Evolutionary conservation across 2,797 vertebrate genomes (phyloP).

Genomic region (Amblyopsis hoosieri): DNA sequence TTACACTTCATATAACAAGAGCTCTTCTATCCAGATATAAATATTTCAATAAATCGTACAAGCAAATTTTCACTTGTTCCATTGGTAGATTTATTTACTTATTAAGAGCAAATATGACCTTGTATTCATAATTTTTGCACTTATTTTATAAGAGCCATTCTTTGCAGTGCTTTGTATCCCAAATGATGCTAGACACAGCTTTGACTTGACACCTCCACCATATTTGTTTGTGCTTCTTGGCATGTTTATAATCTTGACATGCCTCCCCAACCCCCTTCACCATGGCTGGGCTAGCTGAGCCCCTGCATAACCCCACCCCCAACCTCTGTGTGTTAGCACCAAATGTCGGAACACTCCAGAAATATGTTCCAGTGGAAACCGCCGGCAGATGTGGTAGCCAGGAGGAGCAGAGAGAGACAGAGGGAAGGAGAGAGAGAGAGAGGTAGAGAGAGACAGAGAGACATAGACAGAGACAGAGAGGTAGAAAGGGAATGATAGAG

Average conservation of each 20-base stretch:
- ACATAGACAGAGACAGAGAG: slow-evolving; percentile 2
- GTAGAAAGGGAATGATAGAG: background rate
- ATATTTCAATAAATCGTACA: too few species aligned
- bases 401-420: slow-evolving; percentile 14
- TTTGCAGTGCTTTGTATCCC: background rate
- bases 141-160: too few species aligned
- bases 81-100: too few species aligned
- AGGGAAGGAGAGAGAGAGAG: background rate
- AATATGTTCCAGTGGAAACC: slow-evolving; percentile 61
- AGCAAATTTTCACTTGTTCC: too few species aligned
- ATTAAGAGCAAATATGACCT: too few species aligned
- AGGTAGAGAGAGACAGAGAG: background rate
- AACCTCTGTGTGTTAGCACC: slow-evolving; percentile 19
- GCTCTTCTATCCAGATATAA: too few species aligned
- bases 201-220: slow-evolving; percentile 50
- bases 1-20: too few species aligned
- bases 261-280: slow-evolving; percentile 32
- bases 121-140: too few species aligned
- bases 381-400: slow-evolving; percentile 59
- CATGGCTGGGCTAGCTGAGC: slow-evolving; percentile 35
- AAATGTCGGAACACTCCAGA: slow-evolving; percentile 38
- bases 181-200: slow-evolving; percentile 8
- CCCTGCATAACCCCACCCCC: slow-evolving; percentile 50
- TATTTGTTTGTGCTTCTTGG: slow-evolving; percentile 45
- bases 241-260: slow-evolving; percentile 51